Conservation (phyloP, 2,113 vertebrate genomes). For the Chloebia gouldiae region DNA sequence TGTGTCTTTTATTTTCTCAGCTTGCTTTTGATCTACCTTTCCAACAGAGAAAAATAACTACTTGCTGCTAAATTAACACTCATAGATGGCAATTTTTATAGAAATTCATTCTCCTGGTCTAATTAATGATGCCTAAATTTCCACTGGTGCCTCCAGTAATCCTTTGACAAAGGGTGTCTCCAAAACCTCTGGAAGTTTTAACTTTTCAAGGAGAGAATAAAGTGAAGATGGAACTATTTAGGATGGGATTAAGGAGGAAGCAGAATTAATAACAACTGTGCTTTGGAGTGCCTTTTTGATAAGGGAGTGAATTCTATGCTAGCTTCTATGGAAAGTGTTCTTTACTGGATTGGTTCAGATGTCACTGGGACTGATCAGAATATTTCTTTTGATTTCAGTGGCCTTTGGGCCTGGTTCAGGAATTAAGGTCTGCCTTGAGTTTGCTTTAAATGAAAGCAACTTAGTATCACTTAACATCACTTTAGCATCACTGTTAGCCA, state of each 20-base stretch:
- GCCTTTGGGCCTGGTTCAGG: neutral
- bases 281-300: neutral
- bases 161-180: neutral
- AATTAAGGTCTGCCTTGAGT: neutral
- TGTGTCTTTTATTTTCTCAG: neutral
- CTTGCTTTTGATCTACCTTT: neutral
- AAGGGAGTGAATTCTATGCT: neutral
- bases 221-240: neutral
- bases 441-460: neutral
- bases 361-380: neutral
- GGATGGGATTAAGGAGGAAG: neutral
- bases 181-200: neutral
- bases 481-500: neutral
- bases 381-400: neutral
- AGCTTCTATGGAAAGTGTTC: neutral
- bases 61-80: conserved; percentile 2
- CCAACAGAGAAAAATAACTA: conserved; percentile 14
- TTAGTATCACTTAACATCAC: neutral
- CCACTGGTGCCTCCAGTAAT: neutral
- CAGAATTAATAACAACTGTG: neutral
- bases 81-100: neutral
- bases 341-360: neutral
- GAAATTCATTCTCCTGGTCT: neutral
- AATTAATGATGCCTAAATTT: conserved; percentile 2
- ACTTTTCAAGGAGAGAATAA: neutral